A percentile compares a stretch with the other conserved stretches of the same genome.
Evolutionary conservation across 2,888 invertebrate species (phyloP).

Genomic region (Bombylius discolor): DNA sequence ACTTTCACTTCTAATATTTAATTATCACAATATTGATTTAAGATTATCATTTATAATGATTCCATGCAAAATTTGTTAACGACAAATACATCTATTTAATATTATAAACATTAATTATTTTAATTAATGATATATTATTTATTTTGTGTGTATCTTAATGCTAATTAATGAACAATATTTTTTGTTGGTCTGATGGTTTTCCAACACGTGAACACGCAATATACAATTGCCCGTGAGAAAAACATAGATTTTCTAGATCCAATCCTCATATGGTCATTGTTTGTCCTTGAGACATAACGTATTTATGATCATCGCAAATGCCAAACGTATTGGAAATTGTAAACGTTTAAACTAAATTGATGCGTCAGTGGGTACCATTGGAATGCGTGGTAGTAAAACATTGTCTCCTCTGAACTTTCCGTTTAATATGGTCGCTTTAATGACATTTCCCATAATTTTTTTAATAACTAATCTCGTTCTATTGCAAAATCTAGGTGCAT

Average conservation of each 20-base stretch:
- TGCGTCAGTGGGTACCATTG: constrained; percentile 23
- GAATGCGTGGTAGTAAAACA: constrained; percentile 23
- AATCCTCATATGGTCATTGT: constrained; percentile 19
- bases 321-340: constrained; percentile 23
- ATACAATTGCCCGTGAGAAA: constrained; percentile 26
- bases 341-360: constrained; percentile 23
- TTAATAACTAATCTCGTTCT: constrained; percentile 12
- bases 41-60: too few relatives aligned
- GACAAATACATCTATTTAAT: too few relatives aligned
- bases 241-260: constrained; percentile 19
- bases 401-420: not conserved
- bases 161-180: not conserved
- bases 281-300: constrained; percentile 26
- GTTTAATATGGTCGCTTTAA: not conserved
- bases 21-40: too few relatives aligned
- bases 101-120: too few relatives aligned
- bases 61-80: too few relatives aligned
- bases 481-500: constrained; percentile 20
- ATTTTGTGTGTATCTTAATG: not conserved
- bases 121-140: too few relatives aligned
- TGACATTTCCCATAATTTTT: not conserved
- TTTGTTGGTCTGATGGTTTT: constrained; percentile 9
- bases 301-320: constrained; percentile 24
- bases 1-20: too few relatives aligned
- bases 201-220: constrained; percentile 22